phyloP scores from a whole-genome alignment of 2,888 invertebrate species.

The Plagodis pulveraria region DNA sequence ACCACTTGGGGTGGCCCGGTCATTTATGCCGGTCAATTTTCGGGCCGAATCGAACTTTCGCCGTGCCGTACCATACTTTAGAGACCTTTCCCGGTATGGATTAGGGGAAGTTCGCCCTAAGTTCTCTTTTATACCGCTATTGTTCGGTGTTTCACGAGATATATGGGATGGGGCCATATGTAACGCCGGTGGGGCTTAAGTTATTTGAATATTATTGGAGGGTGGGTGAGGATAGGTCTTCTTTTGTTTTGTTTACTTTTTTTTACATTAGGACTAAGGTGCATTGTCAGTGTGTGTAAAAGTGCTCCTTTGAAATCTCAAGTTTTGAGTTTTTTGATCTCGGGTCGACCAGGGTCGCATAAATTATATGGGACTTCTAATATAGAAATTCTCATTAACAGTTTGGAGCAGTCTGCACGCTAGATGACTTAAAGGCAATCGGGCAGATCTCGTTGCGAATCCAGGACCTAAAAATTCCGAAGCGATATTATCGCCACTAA shows the following conservation, averaged over 20 bases:
- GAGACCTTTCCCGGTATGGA: constrained; percentile 35
- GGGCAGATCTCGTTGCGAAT: no score
- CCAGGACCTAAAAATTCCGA: no score
- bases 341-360: no score
- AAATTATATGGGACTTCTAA: no score
- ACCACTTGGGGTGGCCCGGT: constrained; percentile 52
- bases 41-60: constrained; percentile 57
- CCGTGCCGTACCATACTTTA: constrained; percentile 40
- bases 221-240: constrained; percentile 3
- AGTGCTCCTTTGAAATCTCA: no score
- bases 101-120: constrained; percentile 40
- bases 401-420: no score
- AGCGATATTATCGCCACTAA: no score
- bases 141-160: constrained; percentile 30
- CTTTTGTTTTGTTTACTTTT: constrained; percentile 13
- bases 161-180: constrained; percentile 31
- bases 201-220: constrained; percentile 32
- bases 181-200: constrained; percentile 9
- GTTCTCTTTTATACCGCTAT: constrained; percentile 40
- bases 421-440: no score
- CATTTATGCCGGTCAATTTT: constrained; percentile 67
- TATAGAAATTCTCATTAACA: no score
- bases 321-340: no score
- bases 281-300: no score
- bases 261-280: not conserved